Evolutionary conservation across 2,888 invertebrate genomes (phyloP), one percentile per base, ranked within the genome.

Genomic region (Isotomurus palustris): DNA sequence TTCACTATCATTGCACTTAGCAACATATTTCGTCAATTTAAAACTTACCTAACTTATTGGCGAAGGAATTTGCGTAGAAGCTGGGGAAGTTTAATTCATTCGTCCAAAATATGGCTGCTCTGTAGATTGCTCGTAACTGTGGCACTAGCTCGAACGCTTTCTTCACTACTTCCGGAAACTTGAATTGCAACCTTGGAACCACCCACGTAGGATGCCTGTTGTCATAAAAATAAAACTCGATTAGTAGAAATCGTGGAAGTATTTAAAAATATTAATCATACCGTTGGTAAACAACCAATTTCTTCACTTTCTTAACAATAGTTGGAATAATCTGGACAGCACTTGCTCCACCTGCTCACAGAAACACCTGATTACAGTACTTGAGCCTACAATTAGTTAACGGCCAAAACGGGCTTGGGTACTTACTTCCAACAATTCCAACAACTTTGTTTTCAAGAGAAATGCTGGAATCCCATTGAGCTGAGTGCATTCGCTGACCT

Each of bases 401-500:
- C n/a, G n/a, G n/a, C n/a, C n/a, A n/a, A n/a, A n/a, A n/a, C 45
- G 45, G 21, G 53, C 35, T 36, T 45, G 44, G 19, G 38, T 27
- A n/a, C 44, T 47, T 45, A 6, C 32, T n/a, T n/a, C n/a, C n/a
- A n/a, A n/a, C n/a, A n/a, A n/a, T n/a, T n/a, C n/a, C 24, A 6
- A 53, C 54, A 12, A 28, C 44, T 17, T 43, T 48, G 1, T 32
- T 38, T 6, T 32, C 24, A 24, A 60, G 32, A 14, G 45, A 29
- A 1, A 47, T 27, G 12, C 51, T 43, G 35, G 41, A 29, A 40
- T 65, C 50, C 55, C 62, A 58, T 52, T 60, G 47, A 5, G 63
- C 64, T 8, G 67, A 55, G 43, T 69, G 69, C 6, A 66, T 35
- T 2, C 58, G 14, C 14, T 53, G 51, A 12, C 66, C 68, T 43